These are phyloP conservation scores for Agraylea sexmaculata DNA, from an alignment of 1,140 invertebrate genomes.

Conservation along the genomic window DNA sequence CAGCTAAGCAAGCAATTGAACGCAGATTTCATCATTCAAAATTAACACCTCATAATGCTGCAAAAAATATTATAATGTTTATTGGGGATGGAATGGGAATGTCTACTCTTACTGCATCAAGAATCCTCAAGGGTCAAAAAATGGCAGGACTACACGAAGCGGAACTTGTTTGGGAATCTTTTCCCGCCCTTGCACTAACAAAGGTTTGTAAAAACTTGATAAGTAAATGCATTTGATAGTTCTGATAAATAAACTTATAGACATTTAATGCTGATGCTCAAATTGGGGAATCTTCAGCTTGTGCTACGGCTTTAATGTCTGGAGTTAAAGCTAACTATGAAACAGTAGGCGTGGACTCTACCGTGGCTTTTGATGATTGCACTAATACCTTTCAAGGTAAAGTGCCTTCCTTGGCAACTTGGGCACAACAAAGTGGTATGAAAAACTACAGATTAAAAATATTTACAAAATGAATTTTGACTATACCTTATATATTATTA, in stretches of 20 bases:
- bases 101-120: slow-evolving; percentile 58
- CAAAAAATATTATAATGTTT: slow-evolving; percentile 51
- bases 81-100: slow-evolving; percentile 76
- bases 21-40: not conserved
- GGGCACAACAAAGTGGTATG: slow-evolving; percentile 63
- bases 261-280: slow-evolving; percentile 69
- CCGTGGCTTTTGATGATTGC: slow-evolving; percentile 44
- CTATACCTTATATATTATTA: slow-evolving; percentile 3
- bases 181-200: slow-evolving; percentile 57
- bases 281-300: slow-evolving; percentile 66
- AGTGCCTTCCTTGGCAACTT: slow-evolving; percentile 64
- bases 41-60: not conserved
- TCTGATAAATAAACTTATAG: slow-evolving; percentile 36
- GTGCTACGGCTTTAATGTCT: slow-evolving; percentile 63
- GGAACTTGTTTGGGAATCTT: slow-evolving; percentile 56
- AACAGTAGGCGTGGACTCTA: slow-evolving; percentile 57
- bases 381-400: slow-evolving; percentile 47
- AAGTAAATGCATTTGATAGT: not conserved
- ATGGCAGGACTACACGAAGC: slow-evolving; percentile 46
- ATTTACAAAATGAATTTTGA: not conserved
- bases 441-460: not conserved
- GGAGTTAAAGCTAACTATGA: slow-evolving; percentile 68
- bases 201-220: slow-evolving; percentile 42
- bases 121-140: slow-evolving; percentile 52
- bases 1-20: slow-evolving; percentile 4